A percentile compares a stretch with the other conserved stretches of the same genome.
phyloP scores from a whole-genome alignment of 2,797 vertebrate genomes.

The Heteromormyrus szaboi region DNA sequence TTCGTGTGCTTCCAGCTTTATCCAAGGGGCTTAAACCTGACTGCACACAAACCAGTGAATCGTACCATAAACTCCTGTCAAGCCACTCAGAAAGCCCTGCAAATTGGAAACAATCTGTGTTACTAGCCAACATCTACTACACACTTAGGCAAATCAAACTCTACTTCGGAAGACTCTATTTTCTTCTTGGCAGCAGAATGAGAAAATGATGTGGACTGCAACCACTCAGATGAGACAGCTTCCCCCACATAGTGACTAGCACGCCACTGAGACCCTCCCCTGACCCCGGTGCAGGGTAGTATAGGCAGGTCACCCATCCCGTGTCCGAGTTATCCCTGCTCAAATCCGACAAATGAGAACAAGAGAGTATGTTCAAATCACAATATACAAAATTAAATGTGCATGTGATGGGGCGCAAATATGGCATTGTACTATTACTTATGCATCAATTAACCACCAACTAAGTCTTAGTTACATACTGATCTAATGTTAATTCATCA shows the following conservation, averaged over 20 bases:
- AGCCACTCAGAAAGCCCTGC: neutral
- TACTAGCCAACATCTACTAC: conserved; percentile 4
- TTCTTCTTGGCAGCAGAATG: neutral
- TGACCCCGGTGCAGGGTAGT: neutral
- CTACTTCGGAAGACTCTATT: neutral
- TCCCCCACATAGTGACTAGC: neutral
- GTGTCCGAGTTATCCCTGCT: neutral
- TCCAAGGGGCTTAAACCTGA: neutral
- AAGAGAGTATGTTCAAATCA: neutral
- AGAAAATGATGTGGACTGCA: neutral
- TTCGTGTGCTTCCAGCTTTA: neutral
- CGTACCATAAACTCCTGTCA: neutral
- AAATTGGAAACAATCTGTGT: neutral
- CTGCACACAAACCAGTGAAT: neutral
- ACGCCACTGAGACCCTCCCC: neutral
- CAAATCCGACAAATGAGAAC: neutral
- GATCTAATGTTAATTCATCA: neutral
- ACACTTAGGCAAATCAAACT: neutral
- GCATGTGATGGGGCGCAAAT: neutral
- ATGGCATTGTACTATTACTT: neutral
- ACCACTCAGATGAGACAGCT: neutral
- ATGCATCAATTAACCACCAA: neutral
- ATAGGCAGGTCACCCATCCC: neutral
- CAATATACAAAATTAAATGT: neutral
- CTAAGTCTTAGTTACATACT: neutral